Evolutionary conservation across 1,140 invertebrate genomes (phyloP).

Genomic region (Drosophila sproati): DNA sequence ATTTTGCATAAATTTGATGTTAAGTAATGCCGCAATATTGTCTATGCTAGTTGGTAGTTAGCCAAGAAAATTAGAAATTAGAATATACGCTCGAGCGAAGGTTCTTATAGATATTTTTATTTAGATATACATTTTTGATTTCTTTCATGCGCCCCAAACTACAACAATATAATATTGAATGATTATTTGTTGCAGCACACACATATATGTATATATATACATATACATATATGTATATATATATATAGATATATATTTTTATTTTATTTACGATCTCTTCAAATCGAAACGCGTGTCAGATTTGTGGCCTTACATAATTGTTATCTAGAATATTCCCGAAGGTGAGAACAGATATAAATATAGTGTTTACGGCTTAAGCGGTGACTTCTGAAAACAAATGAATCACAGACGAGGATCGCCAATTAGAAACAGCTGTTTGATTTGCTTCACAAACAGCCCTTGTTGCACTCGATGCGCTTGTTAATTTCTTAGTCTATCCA

Average conservation of each 20-base stretch:
- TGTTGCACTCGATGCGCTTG: too few relatives aligned
- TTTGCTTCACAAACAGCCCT: too few relatives aligned
- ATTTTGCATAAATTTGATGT: conserved; percentile 74
- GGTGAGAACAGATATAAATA: neutral
- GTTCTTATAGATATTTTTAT: conserved; percentile 24
- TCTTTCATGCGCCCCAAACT: neutral
- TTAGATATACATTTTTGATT: conserved; percentile 15
- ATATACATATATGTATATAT: too few relatives aligned
- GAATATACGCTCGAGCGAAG: conserved; percentile 16
- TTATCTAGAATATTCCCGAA: neutral
- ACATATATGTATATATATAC: too few relatives aligned
- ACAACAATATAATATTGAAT: conserved; percentile 18
- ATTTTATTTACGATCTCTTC: too few relatives aligned
- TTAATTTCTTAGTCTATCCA: too few relatives aligned
- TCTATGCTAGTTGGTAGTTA: conserved; percentile 68
- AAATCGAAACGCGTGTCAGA: neutral
- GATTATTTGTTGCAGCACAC: conserved; percentile 1
- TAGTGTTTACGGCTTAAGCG: neutral
- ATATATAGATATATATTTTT: too few relatives aligned
- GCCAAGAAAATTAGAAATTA: conserved; percentile 53
- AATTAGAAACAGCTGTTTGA: neutral
- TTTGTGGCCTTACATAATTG: neutral
- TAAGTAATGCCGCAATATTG: conserved; percentile 68
- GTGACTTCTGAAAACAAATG: neutral
- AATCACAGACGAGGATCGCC: neutral